phyloP scores from a whole-genome alignment of 2,797 vertebrate genomes.

The Falco novaeseelandiae region DNA sequence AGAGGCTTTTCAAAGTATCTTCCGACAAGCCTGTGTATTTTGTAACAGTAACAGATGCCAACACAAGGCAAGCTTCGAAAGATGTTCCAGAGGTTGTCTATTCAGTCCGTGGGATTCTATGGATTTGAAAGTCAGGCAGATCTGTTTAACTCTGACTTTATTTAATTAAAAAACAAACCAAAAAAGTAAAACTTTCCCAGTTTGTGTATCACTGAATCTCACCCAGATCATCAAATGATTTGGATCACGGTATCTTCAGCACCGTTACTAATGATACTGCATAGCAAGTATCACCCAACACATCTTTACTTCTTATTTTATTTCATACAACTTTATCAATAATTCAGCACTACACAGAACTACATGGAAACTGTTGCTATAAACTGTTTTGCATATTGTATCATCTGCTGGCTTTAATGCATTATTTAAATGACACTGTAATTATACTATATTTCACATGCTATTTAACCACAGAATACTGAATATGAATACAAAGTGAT shows the following conservation, averaged over 20 bases:
- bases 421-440: conserved; percentile 18
- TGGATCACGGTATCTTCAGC: background rate
- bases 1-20: background rate
- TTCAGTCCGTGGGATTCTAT: background rate
- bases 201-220: background rate
- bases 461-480: background rate
- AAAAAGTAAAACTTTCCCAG: background rate
- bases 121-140: background rate
- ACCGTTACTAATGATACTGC: background rate
- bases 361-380: background rate
- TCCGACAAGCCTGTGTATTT: background rate
- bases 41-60: background rate
- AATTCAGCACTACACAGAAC: background rate
- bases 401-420: conserved; percentile 1
- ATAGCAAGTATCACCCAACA: background rate
- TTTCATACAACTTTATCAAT: background rate
- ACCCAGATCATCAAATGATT: background rate
- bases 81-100: background rate
- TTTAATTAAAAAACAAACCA: no score
- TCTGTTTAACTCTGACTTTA: background rate
- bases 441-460: conserved; percentile 14
- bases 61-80: background rate
- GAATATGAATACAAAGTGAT: background rate
- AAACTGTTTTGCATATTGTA: background rate
- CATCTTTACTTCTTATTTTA: background rate